Evolutionary conservation across 2,888 invertebrate genomes (phyloP).

Genomic region (Magallana nippona): DNA sequence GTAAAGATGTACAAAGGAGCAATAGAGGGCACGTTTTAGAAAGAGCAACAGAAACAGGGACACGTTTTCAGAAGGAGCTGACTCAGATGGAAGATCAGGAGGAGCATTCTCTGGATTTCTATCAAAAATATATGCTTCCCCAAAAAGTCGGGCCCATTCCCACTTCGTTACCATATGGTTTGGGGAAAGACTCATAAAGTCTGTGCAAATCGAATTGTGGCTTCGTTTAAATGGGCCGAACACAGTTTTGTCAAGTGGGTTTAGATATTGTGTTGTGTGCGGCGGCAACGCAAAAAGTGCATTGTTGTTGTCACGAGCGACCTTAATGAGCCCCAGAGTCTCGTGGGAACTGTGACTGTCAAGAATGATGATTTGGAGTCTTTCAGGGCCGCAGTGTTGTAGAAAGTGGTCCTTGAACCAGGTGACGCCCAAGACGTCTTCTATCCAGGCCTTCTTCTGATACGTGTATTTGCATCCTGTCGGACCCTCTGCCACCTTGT

Average conservation of each 20-base stretch:
- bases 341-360: slow-evolving; percentile 54
- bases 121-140: slow-evolving; percentile 35
- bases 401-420: slow-evolving; percentile 45
- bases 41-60: no score
- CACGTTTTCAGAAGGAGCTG: slow-evolving; percentile 10
- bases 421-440: slow-evolving; percentile 41
- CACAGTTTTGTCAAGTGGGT: slow-evolving; percentile 43
- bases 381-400: slow-evolving; percentile 46
- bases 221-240: slow-evolving; percentile 48
- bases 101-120: slow-evolving; percentile 31
- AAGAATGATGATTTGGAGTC: slow-evolving; percentile 54
- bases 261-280: slow-evolving; percentile 48
- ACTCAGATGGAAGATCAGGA: not conserved
- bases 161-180: slow-evolving; percentile 42
- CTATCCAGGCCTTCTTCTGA: slow-evolving; percentile 51
- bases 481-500: slow-evolving; percentile 23
- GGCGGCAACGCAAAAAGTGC: slow-evolving; percentile 41
- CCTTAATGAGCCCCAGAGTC: slow-evolving; percentile 37
- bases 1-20: no score
- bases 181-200: slow-evolving; percentile 33
- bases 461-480: slow-evolving; percentile 39
- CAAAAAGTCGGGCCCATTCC: slow-evolving; percentile 42
- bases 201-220: slow-evolving; percentile 38
- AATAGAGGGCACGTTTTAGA: no score
- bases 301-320: slow-evolving; percentile 36